Evolutionary conservation across 2,797 vertebrate genomes (phyloP), one percentile per base, ranked within the genome.

Genomic region (Cuculus canorus): DNA sequence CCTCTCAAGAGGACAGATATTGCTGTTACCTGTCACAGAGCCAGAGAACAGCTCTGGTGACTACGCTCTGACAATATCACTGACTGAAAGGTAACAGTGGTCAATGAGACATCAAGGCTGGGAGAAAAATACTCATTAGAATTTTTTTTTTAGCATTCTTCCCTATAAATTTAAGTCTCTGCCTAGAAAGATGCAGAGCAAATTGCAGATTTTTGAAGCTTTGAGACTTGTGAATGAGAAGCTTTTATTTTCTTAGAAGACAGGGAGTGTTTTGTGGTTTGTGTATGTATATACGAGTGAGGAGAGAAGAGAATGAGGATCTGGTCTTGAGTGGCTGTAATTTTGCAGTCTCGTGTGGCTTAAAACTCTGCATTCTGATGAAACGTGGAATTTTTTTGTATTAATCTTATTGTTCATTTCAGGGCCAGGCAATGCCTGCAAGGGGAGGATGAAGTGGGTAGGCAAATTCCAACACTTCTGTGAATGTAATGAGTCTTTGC

Each of bases 271-370:
- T 72, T 13, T 33, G 48, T 59, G 47, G 5, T 39, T 86, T 69
- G 8, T 54, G 9, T 17, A 53, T 0, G 0, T 32, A 33, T 1
- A 2, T 35, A 3, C 0, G 0, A 3, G 13, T 30, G 50, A 75
- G 50, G 48, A 48, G 3, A 32, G 45, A 63, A 81, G 7, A 69
- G 25, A 37, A 56, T 4, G 15, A 13, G 13, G 17, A 13, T 41
- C 33, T 52, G 41, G n/a, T 13, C n/a, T 56, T 18, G 16, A 4
- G 22, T 53, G 16, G 10, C 25, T 52, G 27, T 54, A 30, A 13
- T 48, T 70, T 56, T 73, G 11, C 61, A 28, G 35, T 64, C 30
- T 56, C 79, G 13, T 27, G 45, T 30, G 27, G 7, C 18, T 86
- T 79, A 57, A 69, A 82, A 41, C 39, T 71, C 65, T 37, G n/a